These are phyloP conservation scores for Papilio demoleus DNA, from an alignment of 2,888 invertebrate species.

Conservation along the genomic window DNA sequence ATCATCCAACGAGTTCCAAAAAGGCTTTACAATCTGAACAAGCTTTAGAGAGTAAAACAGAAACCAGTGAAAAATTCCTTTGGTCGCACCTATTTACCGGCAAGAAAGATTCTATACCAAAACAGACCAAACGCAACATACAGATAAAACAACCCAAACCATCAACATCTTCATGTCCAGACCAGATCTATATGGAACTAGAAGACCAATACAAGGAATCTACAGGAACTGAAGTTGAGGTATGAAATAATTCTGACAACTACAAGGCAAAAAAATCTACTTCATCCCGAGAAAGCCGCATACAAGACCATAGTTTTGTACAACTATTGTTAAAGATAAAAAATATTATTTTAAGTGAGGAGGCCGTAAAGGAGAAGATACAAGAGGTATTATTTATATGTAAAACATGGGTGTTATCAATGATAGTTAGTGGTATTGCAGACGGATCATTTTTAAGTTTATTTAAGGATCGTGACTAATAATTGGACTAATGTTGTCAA, in stretches of 20 bases:
- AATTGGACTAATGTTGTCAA: slow-evolving; percentile 2
- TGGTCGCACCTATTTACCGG: background rate
- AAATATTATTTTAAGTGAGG: background rate
- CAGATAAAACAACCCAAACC: background rate
- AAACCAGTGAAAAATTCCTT: background rate
- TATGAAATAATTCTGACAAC: background rate
- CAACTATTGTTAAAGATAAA: background rate
- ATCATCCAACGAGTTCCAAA: background rate
- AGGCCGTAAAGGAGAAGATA: background rate
- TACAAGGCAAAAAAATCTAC: background rate
- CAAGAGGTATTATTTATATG: background rate
- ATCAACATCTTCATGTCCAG: background rate
- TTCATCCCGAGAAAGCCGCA: background rate
- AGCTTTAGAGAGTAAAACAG: background rate
- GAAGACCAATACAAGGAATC: background rate
- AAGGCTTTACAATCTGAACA: background rate
- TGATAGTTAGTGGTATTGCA: background rate
- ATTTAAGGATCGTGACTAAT: background rate
- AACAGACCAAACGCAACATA: background rate
- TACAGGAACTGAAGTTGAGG: background rate
- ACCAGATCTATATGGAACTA: background rate
- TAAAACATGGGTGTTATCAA: slow-evolving; percentile 10
- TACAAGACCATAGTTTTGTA: background rate
- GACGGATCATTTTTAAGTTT: background rate
- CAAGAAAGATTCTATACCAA: background rate